These are phyloP conservation scores for Drosophila kanekoi DNA, from an alignment of 2,888 invertebrate genomes.

Conservation along the genomic window DNA sequence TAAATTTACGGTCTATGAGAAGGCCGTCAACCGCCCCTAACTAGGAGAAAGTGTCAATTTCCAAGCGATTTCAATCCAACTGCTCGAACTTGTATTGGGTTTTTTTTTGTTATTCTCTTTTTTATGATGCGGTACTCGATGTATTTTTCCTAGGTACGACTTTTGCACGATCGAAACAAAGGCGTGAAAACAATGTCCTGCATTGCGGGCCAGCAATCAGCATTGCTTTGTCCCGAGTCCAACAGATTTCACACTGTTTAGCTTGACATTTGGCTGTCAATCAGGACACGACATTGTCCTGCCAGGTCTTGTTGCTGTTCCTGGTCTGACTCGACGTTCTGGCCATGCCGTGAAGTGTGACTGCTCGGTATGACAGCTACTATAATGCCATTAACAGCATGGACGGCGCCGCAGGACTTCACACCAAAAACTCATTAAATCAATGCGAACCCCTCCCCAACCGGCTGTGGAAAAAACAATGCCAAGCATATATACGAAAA, in stretches of 20 bases:
- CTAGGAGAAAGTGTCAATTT: conserved; percentile 69
- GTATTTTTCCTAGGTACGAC: conserved; percentile 47
- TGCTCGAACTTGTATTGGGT: conserved; percentile 51
- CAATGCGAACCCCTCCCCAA: conserved; percentile 36
- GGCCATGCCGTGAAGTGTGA: conserved; percentile 59
- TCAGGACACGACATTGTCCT: conserved; percentile 64
- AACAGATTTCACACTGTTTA: conserved; percentile 74
- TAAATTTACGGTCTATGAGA: conserved; percentile 46
- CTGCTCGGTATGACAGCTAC: conserved; percentile 68
- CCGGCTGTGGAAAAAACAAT: conserved; percentile 24
- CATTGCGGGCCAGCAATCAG: conserved; percentile 74
- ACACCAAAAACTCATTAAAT: conserved; percentile 78
- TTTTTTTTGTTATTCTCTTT: conserved; percentile 14
- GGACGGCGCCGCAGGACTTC: conserved; percentile 71
- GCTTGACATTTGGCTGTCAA: conserved; percentile 78
- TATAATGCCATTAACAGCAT: conserved; percentile 73
- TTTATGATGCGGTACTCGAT: conserved; percentile 20
- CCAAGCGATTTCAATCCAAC: conserved; percentile 66
- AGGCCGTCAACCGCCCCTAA: conserved; percentile 17
- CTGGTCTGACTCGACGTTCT: conserved; percentile 12
- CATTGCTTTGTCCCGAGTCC: conserved; percentile 63
- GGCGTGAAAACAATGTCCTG: conserved; percentile 69
- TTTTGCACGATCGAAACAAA: conserved; percentile 66
- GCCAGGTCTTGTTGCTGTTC: conserved; percentile 6
- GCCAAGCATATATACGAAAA: conserved; percentile 53